Conservation (phyloP, 2,888 invertebrate genomes). For the Tupiocoris notatus region DNA sequence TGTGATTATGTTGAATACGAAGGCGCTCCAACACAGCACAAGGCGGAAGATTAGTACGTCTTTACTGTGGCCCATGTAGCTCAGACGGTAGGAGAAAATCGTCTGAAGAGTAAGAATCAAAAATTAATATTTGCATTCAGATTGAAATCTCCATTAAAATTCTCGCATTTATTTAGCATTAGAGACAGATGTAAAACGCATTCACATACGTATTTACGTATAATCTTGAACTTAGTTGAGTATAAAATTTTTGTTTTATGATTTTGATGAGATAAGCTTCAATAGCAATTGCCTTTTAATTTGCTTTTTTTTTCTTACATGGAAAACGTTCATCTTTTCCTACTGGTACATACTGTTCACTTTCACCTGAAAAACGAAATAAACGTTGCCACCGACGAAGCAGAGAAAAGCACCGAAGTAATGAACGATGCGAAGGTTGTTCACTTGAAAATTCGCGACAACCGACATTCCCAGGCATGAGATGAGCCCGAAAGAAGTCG, state of each 20-base stretch:
- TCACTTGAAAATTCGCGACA: conserved; percentile 71
- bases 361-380: conserved; percentile 74
- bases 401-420: conserved; percentile 67
- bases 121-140: too few species aligned
- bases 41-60: conserved; percentile 1
- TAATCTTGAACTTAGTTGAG: too few species aligned
- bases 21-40: background rate
- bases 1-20: background rate
- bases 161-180: too few species aligned
- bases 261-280: background rate
- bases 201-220: too few species aligned
- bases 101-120: too few species aligned
- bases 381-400: conserved; percentile 75
- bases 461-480: conserved; percentile 66
- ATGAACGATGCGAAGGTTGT: conserved; percentile 64
- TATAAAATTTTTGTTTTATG: too few species aligned
- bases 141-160: too few species aligned
- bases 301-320: too few species aligned
- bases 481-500: conserved; percentile 61
- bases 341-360: too few species aligned
- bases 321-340: too few species aligned
- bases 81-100: conserved; percentile 27
- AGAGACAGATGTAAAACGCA: too few species aligned
- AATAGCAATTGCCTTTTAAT: too few species aligned
- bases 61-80: conserved; percentile 10